These are phyloP conservation scores for Girardinus metallicus DNA, from an alignment of 2,797 vertebrate species.

Conservation along the genomic window DNA sequence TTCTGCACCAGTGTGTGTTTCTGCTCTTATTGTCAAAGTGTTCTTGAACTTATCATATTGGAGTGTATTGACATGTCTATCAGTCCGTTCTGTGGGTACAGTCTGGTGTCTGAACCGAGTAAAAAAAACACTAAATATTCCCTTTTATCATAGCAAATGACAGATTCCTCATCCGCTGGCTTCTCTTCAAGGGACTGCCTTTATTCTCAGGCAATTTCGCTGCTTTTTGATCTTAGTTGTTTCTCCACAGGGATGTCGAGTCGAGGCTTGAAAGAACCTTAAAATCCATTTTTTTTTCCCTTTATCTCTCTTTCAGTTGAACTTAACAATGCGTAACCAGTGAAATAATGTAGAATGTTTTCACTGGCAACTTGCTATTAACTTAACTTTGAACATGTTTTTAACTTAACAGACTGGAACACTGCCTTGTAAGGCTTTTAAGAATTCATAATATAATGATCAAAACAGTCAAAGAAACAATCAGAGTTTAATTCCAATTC, in stretches of 20 bases:
- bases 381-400: neutral
- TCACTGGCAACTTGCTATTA: neutral
- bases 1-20: neutral
- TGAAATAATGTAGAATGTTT: neutral
- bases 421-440: neutral
- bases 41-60: neutral
- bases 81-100: conserved; percentile 16
- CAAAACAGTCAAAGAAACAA: neutral
- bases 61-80: conserved; percentile 22
- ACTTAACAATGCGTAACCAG: conserved; percentile 31
- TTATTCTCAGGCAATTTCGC: conserved; percentile 64
- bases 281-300: conserved; percentile 60
- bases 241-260: conserved; percentile 48
- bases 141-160: conserved; percentile 65
- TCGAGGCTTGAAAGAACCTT: conserved; percentile 54
- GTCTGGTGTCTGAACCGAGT: conserved; percentile 29
- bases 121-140: conserved; percentile 55
- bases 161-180: conserved; percentile 55
- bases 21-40: conserved; percentile 16
- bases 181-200: conserved; percentile 59
- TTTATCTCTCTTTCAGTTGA: conserved; percentile 35
- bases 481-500: neutral
- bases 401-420: neutral
- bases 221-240: conserved; percentile 62
- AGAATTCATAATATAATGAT: neutral